Evolutionary conservation across 1,140 invertebrate species (phyloP).

Genomic region (Periplaneta americana): DNA sequence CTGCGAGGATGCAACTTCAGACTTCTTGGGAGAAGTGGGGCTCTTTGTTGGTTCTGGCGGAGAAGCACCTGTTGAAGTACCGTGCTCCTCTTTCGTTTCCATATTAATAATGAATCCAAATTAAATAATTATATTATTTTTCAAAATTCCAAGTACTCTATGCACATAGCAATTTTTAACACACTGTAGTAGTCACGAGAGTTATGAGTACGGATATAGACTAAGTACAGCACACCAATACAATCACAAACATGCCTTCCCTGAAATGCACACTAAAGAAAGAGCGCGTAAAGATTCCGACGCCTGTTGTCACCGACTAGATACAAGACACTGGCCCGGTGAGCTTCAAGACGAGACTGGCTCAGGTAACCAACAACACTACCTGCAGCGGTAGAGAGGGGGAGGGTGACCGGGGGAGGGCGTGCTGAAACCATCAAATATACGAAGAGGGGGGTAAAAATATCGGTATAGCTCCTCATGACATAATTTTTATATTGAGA

Average conservation of each 20-base stretch:
- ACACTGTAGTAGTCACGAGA: too few species aligned
- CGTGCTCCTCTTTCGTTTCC: neutral
- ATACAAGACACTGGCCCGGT: neutral
- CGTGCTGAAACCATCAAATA: too few species aligned
- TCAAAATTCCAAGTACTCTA: neutral
- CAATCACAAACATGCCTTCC: neutral
- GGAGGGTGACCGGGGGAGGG: too few species aligned
- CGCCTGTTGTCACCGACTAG: too few species aligned
- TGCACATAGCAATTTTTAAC: too few species aligned
- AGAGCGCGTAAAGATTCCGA: neutral
- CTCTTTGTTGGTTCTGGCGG: neutral
- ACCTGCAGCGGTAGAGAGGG: neutral
- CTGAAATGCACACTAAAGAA: neutral
- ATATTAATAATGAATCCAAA: neutral
- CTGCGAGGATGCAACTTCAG: neutral
- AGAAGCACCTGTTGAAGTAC: neutral
- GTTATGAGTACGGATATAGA: too few species aligned
- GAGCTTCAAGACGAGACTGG: neutral
- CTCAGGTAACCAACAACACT: neutral
- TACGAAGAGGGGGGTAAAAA: too few species aligned
- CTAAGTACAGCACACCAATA: too few species aligned
- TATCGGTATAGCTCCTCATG: too few species aligned
- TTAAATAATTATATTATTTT: neutral
- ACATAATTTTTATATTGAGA: too few species aligned
- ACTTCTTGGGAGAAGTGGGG: neutral